Evolutionary conservation across 2,797 vertebrate genomes (phyloP).

Genomic region (Vespertilio murinus): DNA sequence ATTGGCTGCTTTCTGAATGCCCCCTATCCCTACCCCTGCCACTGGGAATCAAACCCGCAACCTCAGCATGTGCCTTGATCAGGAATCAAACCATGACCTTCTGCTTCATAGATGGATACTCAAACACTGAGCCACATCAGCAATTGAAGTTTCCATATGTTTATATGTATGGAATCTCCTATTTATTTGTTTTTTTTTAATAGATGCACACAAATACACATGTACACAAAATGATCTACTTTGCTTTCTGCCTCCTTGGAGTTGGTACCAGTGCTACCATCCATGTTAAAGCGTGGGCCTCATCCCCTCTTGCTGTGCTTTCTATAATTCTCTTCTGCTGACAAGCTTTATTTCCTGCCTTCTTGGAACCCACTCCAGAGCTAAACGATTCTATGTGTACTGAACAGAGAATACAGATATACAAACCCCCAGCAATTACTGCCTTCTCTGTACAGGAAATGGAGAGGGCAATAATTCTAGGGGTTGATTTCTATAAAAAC

Average conservation of each 20-base stretch:
- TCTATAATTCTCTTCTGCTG: neutral
- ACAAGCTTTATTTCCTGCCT: neutral
- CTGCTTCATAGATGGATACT: neutral
- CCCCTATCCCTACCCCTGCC: too few species aligned
- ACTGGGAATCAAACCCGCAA: neutral
- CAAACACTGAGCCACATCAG: neutral
- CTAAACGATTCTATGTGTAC: neutral
- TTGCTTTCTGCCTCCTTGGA: neutral
- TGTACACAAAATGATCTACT: neutral
- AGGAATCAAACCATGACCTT: neutral
- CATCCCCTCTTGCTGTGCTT: neutral
- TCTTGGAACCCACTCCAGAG: neutral
- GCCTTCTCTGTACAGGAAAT: slow-evolving; percentile 10
- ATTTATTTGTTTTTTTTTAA: neutral
- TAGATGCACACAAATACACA: neutral
- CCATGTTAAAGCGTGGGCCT: neutral
- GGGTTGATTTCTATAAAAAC: neutral
- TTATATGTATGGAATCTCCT: neutral
- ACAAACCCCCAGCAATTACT: neutral
- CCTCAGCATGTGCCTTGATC: neutral
- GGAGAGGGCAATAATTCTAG: neutral
- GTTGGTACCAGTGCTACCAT: neutral
- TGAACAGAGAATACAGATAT: neutral
- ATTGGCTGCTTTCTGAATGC: neutral
- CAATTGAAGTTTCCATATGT: neutral